phyloP scores from a whole-genome alignment of 2,888 invertebrate genomes.

The Eilema sororculum region DNA sequence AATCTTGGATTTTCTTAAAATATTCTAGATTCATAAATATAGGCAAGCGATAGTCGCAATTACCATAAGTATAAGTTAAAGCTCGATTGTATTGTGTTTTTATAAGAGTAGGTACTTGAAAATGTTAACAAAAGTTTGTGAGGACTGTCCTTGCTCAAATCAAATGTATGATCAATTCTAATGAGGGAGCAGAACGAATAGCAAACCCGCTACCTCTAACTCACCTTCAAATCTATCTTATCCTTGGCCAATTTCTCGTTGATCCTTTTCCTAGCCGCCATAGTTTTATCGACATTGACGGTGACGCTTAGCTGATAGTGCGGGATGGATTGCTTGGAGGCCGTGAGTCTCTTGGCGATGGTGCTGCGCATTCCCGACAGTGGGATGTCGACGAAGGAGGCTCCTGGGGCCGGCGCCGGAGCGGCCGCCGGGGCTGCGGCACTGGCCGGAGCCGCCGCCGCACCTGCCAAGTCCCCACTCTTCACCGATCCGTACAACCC shows the following conservation, averaged over 20 bases:
- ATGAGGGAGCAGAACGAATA: too few species aligned
- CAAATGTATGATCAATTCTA: too few species aligned
- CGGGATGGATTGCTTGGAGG: conserved; percentile 97
- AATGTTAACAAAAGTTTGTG: too few species aligned
- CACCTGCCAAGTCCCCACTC: conserved; percentile 90
- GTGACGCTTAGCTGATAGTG: conserved; percentile 98
- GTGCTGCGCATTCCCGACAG: conserved; percentile 94
- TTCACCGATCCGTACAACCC: conserved; percentile 95
- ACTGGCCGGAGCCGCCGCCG: conserved; percentile 52
- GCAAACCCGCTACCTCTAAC: conserved; percentile 17
- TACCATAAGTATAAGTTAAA: too few species aligned
- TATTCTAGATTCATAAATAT: neutral
- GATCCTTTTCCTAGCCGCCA: conserved; percentile 91
- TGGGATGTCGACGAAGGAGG: conserved; percentile 92
- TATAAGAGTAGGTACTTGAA: neutral
- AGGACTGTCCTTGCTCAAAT: too few species aligned
- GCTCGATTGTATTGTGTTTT: too few species aligned
- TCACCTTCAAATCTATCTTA: conserved; percentile 89
- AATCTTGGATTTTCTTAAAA: too few species aligned
- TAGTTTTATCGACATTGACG: conserved; percentile 93
- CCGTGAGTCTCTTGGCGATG: conserved; percentile 95
- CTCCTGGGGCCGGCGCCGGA: conserved; percentile 74
- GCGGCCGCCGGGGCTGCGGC: conserved; percentile 51
- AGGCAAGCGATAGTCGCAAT: too few species aligned
- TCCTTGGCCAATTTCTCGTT: conserved; percentile 93